phyloP scores from a whole-genome alignment of 2,797 vertebrate genomes.

The Neomorphus geoffroyi region DNA sequence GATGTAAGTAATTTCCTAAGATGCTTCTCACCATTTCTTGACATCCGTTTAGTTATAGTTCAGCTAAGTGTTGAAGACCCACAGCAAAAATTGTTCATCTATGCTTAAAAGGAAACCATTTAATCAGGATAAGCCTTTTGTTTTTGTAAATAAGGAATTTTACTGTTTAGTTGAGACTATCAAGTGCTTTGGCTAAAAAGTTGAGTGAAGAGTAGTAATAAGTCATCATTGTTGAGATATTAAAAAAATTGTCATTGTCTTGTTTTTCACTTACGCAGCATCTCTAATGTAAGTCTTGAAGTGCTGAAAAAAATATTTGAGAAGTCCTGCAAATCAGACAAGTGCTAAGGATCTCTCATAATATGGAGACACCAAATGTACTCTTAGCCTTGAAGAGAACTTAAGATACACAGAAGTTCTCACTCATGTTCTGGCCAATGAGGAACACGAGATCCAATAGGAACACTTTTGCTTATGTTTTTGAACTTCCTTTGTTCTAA shows the following conservation, averaged over 20 bases:
- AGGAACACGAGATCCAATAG: neutral
- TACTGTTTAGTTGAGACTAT: neutral
- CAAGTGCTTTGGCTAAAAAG: constrained; percentile 4
- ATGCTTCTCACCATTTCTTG: neutral
- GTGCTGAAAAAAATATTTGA: neutral
- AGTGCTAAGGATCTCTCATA: neutral
- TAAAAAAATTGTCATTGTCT: neutral
- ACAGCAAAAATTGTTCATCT: neutral
- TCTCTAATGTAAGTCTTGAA: neutral
- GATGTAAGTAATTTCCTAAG: neutral
- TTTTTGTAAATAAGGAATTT: constrained; percentile 10
- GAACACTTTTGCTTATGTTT: neutral
- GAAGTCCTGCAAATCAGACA: neutral
- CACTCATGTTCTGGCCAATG: neutral
- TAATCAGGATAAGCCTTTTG: neutral
- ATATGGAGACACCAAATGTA: neutral
- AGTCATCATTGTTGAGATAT: neutral
- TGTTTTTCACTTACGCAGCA: neutral
- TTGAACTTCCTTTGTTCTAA: neutral
- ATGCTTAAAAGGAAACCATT: constrained; percentile 4
- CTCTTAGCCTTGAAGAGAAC: neutral
- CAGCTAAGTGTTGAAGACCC: neutral
- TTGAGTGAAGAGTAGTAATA: neutral
- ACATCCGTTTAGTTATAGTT: neutral
- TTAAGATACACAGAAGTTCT: neutral